Base-by-base conservation (phyloP, 1,140 invertebrate species). In the Zophobas atratus region DNA sequence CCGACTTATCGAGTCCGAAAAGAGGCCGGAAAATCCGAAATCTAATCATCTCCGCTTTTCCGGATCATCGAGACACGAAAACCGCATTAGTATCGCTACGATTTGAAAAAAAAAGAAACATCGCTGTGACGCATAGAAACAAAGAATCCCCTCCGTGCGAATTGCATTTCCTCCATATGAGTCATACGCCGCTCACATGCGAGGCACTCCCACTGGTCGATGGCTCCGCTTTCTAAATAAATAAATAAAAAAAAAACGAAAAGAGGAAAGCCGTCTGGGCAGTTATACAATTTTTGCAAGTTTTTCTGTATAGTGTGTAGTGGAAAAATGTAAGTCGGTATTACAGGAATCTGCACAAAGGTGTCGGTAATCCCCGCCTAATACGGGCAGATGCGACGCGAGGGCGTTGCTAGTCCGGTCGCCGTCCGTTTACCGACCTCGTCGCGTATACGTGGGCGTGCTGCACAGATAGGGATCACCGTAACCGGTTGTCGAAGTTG, bases 121-220 rank as follows among this genome's bases (percentile, higher is more conserved):
- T 46, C 3, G 3, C 34, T 3, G 34, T 56, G 53, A 56, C 53
- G 53, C 34, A 63, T 63, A 63, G 8, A 71, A 71, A 71, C 67
- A 71, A 71, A 48, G 67, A 71, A 71, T 71, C 49, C 34, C 43
- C 41, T 20, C 67, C 43, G 36, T 71, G 1, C 43, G 57, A 20
- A 46, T 70, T 70, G 63, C 35, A 71, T 46, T 71, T 71, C 67
- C 67, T 71, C 32, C 35, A 49, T 71, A 48, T 71, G 67, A 71
- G 6, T 71, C 67, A 71, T 39, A n/a, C 41, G 6, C 67, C 49
- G 43, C 49, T 71, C 34, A 48, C 41, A 48, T 41, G 38, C 38
- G 36, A 49, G 67, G 41, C 67, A 71, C 67, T 71, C 67, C 67
- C 41, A 71, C 43, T 71, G 43, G 63, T 38, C 34, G 36, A 70